Evolutionary conservation across 53 echinoderm and acorn worm genomes (phyloP).

Genomic region (Glandiceps talaboti): DNA sequence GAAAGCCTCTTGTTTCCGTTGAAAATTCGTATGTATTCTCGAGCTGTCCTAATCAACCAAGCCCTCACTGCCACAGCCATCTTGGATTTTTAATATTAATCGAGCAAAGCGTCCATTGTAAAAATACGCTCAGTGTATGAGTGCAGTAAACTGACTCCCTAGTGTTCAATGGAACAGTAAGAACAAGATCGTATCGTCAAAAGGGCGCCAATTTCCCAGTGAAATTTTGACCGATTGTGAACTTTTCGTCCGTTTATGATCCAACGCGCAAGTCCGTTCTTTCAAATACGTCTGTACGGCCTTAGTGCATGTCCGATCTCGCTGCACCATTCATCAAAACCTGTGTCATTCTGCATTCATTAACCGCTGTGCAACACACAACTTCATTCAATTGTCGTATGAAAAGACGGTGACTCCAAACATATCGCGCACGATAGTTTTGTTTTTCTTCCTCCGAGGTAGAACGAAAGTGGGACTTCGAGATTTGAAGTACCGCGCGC

Average conservation of each 20-base stretch:
- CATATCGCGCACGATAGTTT: no score
- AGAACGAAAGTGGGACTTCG: no score
- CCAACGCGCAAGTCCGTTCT: no score
- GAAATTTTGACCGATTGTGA: no score
- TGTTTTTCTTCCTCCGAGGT: no score
- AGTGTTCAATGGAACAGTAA: neutral
- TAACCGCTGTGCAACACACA: no score
- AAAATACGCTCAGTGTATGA: neutral
- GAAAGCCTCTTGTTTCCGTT: neutral
- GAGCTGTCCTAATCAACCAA: neutral
- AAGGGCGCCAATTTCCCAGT: no score
- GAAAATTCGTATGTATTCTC: neutral
- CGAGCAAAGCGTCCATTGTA: neutral
- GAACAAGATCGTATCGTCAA: no score
- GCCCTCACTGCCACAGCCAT: neutral
- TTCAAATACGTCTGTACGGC: no score
- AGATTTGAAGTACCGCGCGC: neutral
- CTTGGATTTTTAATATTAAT: neutral
- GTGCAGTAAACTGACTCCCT: neutral
- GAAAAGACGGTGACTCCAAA: no score
- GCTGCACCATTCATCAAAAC: neutral
- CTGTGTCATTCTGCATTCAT: neutral
- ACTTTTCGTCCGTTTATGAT: no score
- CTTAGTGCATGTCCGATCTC: neutral
- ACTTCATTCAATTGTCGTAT: no score